phyloP scores from a whole-genome alignment of 2,888 invertebrate species.

The Leptogaster cylindrica region DNA sequence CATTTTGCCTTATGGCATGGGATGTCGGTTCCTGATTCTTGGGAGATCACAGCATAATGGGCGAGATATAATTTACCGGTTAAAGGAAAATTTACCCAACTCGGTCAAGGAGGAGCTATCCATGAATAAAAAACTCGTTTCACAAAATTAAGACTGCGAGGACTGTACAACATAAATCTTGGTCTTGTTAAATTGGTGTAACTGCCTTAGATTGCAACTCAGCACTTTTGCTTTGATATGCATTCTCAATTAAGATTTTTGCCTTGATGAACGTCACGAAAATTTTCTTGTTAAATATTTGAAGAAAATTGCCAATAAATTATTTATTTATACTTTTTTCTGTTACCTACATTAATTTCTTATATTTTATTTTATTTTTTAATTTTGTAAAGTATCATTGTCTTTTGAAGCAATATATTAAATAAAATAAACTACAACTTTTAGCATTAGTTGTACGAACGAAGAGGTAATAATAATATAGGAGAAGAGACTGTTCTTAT shows the following conservation, averaged over 20 bases:
- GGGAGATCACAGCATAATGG: constrained; percentile 29
- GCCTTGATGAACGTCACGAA: constrained; percentile 21
- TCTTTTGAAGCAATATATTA: too few relatives aligned
- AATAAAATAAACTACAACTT: too few relatives aligned
- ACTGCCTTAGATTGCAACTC: constrained; percentile 31
- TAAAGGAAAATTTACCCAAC: constrained; percentile 10
- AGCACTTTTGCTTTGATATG: constrained; percentile 26
- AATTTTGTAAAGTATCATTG: too few relatives aligned
- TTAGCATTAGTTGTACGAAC: too few relatives aligned
- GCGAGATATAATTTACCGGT: constrained; percentile 29
- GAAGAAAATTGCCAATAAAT: too few relatives aligned
- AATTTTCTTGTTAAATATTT: too few relatives aligned
- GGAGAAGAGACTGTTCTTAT: too few relatives aligned
- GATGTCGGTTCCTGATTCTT: constrained; percentile 19
- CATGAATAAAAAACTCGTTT: constrained; percentile 20
- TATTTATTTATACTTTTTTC: too few relatives aligned
- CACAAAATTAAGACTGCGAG: constrained; percentile 37
- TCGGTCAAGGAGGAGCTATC: background rate
- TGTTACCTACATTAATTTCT: too few relatives aligned
- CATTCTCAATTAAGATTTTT: constrained; percentile 36
- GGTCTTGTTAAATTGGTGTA: constrained; percentile 38
- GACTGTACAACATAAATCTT: constrained; percentile 38
- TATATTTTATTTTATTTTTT: too few relatives aligned
- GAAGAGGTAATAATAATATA: too few relatives aligned
- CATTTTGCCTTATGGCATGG: constrained; percentile 7